Base-by-base conservation (phyloP, 2,888 invertebrate genomes). In the Melitaea athalia region DNA sequence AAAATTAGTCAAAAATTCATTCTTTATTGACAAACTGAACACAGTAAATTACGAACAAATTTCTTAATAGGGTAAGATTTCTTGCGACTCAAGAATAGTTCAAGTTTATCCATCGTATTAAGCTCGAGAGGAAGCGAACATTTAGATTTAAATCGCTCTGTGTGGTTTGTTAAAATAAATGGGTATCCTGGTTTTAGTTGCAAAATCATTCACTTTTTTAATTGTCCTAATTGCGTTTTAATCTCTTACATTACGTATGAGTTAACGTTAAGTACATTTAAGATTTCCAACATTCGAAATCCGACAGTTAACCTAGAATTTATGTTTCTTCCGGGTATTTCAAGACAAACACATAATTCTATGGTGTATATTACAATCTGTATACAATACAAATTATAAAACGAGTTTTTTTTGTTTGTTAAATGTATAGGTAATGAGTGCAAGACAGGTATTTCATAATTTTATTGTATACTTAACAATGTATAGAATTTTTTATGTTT, bases 21-120 rank as follows among this genome's bases (percentile, higher is more conserved):
- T 49, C n/a, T 49, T 49, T 49, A n/a, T n/a, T 49, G 47, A n/a
- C 47, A n/a, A 49, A 49, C 47, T 49, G n/a, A 49, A n/a, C 47
- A 49, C 5, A 49, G 47, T 49, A 49, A 14, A 49, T 49, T 49
- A 49, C n/a, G 47, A 49, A 49, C 47, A 31, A 33, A 55, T 33
- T 33, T 33, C 7, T 14, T 53, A 33, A 55, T n/a, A 33, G 53
- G 53, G n/a, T 33, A 14, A n/a, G 33, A 31, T 55, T 33, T 49
- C 4, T 6, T 14, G 14, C 31, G 53, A 55, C 53, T 55, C 33
- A 14, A 33, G 31, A 31, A 33, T 5, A 14, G 33, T 55, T 55
- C 33, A 55, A 55, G 14, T 7, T 55, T 24, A 55, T 55, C 53
- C 31, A 31, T 55, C 31, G 53, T 33, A 31, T 31, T 14, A 33